These are phyloP conservation scores for Drosophila gaucha DNA, from an alignment of 2,888 invertebrate species.

Conservation along the genomic window DNA sequence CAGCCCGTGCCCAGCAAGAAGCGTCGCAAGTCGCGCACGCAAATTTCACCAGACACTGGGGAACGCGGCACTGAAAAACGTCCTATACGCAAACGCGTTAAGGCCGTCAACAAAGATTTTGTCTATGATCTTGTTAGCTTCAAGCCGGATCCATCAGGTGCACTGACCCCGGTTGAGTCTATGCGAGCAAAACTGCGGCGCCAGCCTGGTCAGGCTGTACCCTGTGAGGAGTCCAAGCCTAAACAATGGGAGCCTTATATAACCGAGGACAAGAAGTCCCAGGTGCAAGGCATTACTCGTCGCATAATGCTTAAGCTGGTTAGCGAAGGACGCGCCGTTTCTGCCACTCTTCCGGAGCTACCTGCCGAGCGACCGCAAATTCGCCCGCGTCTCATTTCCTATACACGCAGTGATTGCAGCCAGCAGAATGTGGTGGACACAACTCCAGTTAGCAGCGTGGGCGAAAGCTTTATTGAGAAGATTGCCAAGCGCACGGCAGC, in stretches of 20 bases:
- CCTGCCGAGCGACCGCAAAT: constrained; percentile 83
- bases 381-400: constrained; percentile 75
- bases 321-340: constrained; percentile 78
- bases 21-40: constrained; percentile 63
- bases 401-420: constrained; percentile 58
- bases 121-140: constrained; percentile 87
- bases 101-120: constrained; percentile 89
- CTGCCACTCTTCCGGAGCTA: constrained; percentile 82
- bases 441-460: constrained; percentile 19
- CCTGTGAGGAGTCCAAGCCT: constrained; percentile 42
- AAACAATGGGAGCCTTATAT: constrained; percentile 57
- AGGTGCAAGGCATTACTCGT: constrained; percentile 71
- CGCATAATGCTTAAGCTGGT: constrained; percentile 75
- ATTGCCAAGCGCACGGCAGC: constrained; percentile 78
- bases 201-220: constrained; percentile 21
- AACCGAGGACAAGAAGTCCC: constrained; percentile 56
- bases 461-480: constrained; percentile 82
- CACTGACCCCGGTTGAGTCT: constrained; percentile 31
- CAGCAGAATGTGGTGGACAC: constrained; percentile 46
- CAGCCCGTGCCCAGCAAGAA: constrained; percentile 38
- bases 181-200: constrained; percentile 72
- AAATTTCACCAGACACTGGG: constrained; percentile 60
- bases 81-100: constrained; percentile 88
- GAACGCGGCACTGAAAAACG: constrained; percentile 80
- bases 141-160: constrained; percentile 79